These are phyloP conservation scores for Entelurus aequoreus DNA, from an alignment of 2,113 vertebrate species.

Conservation along the genomic window DNA sequence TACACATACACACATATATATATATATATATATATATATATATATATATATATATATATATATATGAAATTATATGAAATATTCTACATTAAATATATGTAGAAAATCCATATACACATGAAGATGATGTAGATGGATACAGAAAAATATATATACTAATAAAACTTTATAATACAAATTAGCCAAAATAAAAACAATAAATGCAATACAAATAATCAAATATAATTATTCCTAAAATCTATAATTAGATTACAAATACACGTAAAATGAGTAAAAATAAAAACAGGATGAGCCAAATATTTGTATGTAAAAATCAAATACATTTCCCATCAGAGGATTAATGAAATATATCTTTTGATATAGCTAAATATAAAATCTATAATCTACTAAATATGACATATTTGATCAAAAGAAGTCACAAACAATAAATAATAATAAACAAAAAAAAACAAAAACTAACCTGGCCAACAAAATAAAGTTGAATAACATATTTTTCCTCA, in stretches of 20 bases:
- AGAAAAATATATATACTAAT: neutral
- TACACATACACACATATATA: no score
- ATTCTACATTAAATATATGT: neutral
- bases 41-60: no score
- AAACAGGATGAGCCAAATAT: neutral
- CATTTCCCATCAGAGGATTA: constrained; percentile 3
- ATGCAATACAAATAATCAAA: neutral
- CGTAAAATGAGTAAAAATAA: neutral
- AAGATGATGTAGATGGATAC: neutral
- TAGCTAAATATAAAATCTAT: neutral
- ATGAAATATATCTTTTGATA: neutral
- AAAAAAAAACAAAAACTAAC: no score
- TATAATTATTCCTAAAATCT: no score
- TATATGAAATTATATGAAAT: no score
- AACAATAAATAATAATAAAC: no score
- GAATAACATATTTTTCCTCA: no score
- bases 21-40: no score
- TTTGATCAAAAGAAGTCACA: no score
- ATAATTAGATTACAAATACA: no score
- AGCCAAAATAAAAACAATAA: neutral
- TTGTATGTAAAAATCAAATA: constrained; percentile 26
- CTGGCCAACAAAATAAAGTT: no score
- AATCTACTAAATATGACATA: neutral
- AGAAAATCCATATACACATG: neutral
- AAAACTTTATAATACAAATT: neutral